Evolutionary conservation across 1,140 invertebrate species (phyloP).

Genomic region (Littorina saxatilis): DNA sequence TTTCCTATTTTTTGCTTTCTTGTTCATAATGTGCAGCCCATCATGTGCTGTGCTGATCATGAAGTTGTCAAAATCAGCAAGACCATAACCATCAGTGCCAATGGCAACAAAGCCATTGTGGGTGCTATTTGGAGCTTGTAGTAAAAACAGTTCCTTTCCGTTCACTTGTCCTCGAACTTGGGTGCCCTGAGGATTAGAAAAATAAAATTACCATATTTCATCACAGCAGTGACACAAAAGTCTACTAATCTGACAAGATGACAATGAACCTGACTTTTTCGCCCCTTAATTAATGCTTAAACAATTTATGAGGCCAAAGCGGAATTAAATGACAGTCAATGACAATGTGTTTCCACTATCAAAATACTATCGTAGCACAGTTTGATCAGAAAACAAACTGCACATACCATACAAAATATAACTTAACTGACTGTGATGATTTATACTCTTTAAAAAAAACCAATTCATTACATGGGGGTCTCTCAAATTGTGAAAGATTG

Average conservation of each 20-base stretch:
- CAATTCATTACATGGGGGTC: too few relatives aligned
- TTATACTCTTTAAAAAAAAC: too few relatives aligned
- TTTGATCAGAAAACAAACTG: too few relatives aligned
- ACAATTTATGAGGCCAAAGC: neutral
- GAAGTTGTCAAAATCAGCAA: slow-evolving; percentile 67
- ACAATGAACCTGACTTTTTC: too few relatives aligned
- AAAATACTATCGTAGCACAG: too few relatives aligned
- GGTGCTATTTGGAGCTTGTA: slow-evolving; percentile 42
- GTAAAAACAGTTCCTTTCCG: slow-evolving; percentile 49
- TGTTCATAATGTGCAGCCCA: neutral
- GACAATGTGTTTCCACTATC: too few relatives aligned
- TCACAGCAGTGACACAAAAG: neutral
- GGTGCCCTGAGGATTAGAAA: slow-evolving; percentile 49
- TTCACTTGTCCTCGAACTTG: slow-evolving; percentile 49
- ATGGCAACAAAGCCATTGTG: slow-evolving; percentile 62
- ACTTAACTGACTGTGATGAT: too few relatives aligned
- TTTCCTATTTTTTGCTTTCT: neutral
- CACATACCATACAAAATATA: too few relatives aligned
- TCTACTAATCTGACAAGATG: neutral
- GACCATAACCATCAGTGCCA: slow-evolving; percentile 62
- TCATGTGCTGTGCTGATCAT: slow-evolving; percentile 33
- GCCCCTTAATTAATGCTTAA: neutral
- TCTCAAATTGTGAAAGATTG: too few relatives aligned
- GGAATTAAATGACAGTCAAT: too few relatives aligned
- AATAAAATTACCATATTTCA: slow-evolving; percentile 25